A percentile compares a stretch with the other conserved stretches of the same genome.
phyloP scores from a whole-genome alignment of 1,140 invertebrate species.

The Zaprionus camerounensis region DNA sequence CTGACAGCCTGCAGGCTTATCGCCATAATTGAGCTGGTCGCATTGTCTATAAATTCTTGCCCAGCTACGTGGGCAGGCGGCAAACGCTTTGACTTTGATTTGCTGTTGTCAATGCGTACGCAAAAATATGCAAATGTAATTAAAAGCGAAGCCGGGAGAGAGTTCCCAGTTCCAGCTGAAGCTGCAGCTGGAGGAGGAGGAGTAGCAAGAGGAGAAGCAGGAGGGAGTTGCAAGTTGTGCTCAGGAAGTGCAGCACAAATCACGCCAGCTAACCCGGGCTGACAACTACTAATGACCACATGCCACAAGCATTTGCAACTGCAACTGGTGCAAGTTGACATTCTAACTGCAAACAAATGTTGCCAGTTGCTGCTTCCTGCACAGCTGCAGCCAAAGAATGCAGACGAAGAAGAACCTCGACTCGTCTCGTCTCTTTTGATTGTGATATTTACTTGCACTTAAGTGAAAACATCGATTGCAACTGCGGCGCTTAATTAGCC shows the following conservation, averaged over 20 bases:
- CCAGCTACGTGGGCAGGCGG: constrained; percentile 72
- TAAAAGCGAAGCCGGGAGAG: constrained; percentile 43
- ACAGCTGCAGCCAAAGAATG: constrained; percentile 50
- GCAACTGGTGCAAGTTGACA: constrained; percentile 35
- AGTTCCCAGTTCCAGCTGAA: background rate
- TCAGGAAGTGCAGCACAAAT: constrained; percentile 52
- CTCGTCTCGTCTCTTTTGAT: constrained; percentile 11
- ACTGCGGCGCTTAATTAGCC: constrained; percentile 66
- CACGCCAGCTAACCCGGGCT: constrained; percentile 23
- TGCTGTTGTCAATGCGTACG: constrained; percentile 59
- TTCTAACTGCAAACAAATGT: constrained; percentile 74
- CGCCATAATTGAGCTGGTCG: constrained; percentile 79
- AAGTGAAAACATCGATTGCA: constrained; percentile 75
- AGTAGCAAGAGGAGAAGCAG: too few relatives aligned
- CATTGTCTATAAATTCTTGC: constrained; percentile 78
- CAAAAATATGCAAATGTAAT: constrained; percentile 73
- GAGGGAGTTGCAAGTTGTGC: background rate
- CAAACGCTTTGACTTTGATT: constrained; percentile 55
- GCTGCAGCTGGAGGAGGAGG: background rate
- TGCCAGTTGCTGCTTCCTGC: constrained; percentile 48
- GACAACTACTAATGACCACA: constrained; percentile 52
- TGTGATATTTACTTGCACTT: constrained; percentile 78
- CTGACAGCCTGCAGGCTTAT: constrained; percentile 49
- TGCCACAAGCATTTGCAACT: constrained; percentile 14
- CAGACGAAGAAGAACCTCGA: constrained; percentile 12